Evolutionary conservation across 1,140 invertebrate species (phyloP).

Genomic region (Temnothorax nylanderi): DNA sequence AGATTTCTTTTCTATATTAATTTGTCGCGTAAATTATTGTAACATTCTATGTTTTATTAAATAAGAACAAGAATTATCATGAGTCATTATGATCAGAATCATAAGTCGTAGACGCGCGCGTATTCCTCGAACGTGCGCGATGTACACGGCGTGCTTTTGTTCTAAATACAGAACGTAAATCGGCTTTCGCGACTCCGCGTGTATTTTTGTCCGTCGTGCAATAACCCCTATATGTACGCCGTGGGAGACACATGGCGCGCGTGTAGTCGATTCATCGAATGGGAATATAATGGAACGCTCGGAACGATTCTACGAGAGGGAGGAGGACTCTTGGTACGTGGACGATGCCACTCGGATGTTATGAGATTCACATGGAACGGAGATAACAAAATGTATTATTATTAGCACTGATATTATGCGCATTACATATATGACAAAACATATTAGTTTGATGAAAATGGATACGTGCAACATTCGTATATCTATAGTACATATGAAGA

Average conservation of each 20-base stretch:
- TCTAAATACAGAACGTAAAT: constrained; percentile 69
- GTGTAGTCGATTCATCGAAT: constrained; percentile 53
- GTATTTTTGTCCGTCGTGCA: constrained; percentile 69
- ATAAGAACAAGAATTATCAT: not conserved
- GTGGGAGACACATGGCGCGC: constrained; percentile 49
- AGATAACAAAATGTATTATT: constrained; percentile 40
- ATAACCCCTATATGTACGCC: constrained; percentile 60
- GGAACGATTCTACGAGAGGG: constrained; percentile 25
- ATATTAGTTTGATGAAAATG: constrained; percentile 3
- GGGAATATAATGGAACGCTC: constrained; percentile 48
- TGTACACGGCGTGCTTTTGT: constrained; percentile 39
- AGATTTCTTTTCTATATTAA: not conserved
- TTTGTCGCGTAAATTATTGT: not conserved
- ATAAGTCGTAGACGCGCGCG: not conserved
- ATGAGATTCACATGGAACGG: not conserved
- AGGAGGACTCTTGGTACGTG: not conserved
- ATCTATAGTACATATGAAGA: not conserved
- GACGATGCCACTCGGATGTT: constrained; percentile 14
- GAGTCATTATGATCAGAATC: not conserved
- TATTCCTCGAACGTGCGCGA: not conserved
- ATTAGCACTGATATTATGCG: constrained; percentile 8
- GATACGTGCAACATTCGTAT: not conserved
- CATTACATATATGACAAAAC: not conserved
- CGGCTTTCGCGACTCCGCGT: constrained; percentile 63
- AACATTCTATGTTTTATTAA: not conserved